Evolutionary conservation across 2,113 vertebrate species (phyloP).

Genomic region (Oophaga pumilio): DNA sequence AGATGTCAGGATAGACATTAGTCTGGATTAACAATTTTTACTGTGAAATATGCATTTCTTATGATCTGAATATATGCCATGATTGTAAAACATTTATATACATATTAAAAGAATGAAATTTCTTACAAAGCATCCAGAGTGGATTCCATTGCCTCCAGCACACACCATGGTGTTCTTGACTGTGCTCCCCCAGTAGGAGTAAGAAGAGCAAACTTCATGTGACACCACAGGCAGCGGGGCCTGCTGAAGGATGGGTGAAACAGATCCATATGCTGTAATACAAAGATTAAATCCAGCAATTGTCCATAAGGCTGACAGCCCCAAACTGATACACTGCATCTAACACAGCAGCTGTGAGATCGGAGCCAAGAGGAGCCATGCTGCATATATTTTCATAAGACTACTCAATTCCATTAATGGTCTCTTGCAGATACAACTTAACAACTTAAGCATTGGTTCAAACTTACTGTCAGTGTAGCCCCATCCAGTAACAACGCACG

Average conservation of each 20-base stretch:
- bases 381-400: too few species aligned
- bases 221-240: constrained; percentile 80
- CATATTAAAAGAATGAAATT: not conserved
- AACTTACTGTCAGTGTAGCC: constrained; percentile 83
- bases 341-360: too few species aligned
- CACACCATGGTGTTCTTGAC: constrained; percentile 88
- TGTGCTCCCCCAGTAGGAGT: constrained; percentile 82
- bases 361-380: too few species aligned
- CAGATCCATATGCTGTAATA: constrained; percentile 76
- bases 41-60: not conserved
- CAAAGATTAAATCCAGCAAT: not conserved
- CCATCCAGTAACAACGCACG: constrained; percentile 89
- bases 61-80: not conserved
- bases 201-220: constrained; percentile 74
- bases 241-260: constrained; percentile 81
- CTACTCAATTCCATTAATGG: too few species aligned
- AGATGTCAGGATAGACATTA: too few species aligned
- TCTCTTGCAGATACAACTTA: too few species aligned
- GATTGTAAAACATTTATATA: not conserved
- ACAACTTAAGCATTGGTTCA: not conserved
- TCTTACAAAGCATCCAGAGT: constrained; percentile 82
- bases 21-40: too few species aligned
- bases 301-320: too few species aligned
- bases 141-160: constrained; percentile 74
- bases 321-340: too few species aligned